Evolutionary conservation across 2,888 invertebrate genomes (phyloP).

Genomic region (Pantelozetes paolii): DNA sequence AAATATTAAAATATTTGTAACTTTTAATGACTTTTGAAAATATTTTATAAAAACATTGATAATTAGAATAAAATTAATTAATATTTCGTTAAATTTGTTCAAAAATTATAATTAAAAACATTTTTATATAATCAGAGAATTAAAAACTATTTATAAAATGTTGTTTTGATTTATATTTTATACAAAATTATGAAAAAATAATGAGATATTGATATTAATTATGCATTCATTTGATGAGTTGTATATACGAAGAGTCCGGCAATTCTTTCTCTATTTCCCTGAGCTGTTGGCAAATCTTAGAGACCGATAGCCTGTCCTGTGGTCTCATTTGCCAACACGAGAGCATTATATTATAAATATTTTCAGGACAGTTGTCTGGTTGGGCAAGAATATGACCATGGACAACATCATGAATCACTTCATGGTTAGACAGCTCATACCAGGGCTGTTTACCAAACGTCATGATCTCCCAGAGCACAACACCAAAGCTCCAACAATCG

Average conservation of each 20-base stretch:
- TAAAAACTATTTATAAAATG: background rate
- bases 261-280: background rate
- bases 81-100: too few species aligned
- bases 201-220: background rate
- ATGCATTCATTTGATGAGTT: constrained; percentile 18
- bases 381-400: constrained; percentile 44
- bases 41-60: too few species aligned
- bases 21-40: too few species aligned
- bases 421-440: constrained; percentile 55
- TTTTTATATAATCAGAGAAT: background rate
- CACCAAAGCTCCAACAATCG: constrained; percentile 56
- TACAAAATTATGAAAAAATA: background rate
- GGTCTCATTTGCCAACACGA: constrained; percentile 47
- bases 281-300: constrained; percentile 42
- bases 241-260: constrained; percentile 4
- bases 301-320: constrained; percentile 45
- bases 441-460: constrained; percentile 56
- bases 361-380: constrained; percentile 46
- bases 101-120: too few species aligned
- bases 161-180: background rate
- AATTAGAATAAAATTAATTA: too few species aligned
- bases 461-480: constrained; percentile 55
- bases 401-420: constrained; percentile 51
- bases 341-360: constrained; percentile 47
- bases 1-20: too few species aligned